Evolutionary conservation across 2,113 vertebrate genomes (phyloP).

Genomic region (Anguilla rostrata): DNA sequence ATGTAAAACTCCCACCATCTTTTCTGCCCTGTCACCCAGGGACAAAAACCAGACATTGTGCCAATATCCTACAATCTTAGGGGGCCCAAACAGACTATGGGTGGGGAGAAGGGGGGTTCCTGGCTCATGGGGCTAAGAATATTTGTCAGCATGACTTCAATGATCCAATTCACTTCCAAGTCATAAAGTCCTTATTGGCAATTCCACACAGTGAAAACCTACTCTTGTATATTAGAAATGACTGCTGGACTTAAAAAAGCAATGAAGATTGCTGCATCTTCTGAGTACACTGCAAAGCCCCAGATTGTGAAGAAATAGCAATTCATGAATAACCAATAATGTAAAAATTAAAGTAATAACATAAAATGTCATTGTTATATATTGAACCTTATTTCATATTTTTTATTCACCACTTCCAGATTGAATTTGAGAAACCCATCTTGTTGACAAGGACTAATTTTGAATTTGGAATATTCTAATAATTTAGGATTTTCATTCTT

Average conservation of each 20-base stretch:
- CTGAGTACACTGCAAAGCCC: conserved; percentile 28
- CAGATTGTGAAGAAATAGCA: neutral
- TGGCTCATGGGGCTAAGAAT: conserved; percentile 25
- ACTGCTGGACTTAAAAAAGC: conserved; percentile 59
- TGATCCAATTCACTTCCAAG: conserved; percentile 2
- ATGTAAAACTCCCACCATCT: neutral
- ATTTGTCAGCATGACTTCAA: conserved; percentile 25
- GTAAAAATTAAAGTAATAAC: neutral
- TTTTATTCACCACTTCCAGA: neutral
- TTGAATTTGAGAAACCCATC: neutral
- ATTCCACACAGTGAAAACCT: conserved; percentile 52
- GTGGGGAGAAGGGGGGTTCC: neutral
- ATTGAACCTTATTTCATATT: neutral
- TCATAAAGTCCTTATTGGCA: conserved; percentile 47
- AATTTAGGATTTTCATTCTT: neutral
- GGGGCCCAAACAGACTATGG: neutral
- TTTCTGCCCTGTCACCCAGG: neutral
- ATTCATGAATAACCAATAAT: neutral
- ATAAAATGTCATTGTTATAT: neutral
- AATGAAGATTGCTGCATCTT: conserved; percentile 49
- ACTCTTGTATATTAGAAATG: conserved; percentile 61
- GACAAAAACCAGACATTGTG: neutral
- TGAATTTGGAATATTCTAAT: neutral
- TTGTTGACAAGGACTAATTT: neutral
- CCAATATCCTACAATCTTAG: neutral